Percentiles rank a stretch among this genome's conserved stretches.
Evolutionary conservation across 1,140 invertebrate species (phyloP).

Genomic region (honey bee (Apis mellifera)): Amel_HAv3.1 CM009936.2:17262001-17262500

Average conservation of each 20-base stretch:
- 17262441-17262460: too few relatives aligned
- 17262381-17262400: constrained; percentile 80
- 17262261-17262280: constrained; percentile 66
- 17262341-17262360: constrained; percentile 76
- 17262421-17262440: constrained; percentile 76
- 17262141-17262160: constrained; percentile 82
- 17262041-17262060: constrained; percentile 15
- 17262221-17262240: constrained; percentile 80
- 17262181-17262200: constrained; percentile 82
- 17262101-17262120: constrained; percentile 53
- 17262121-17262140: constrained; percentile 80
- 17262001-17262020: constrained; percentile 42
- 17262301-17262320: constrained; percentile 78
- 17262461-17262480: too few relatives aligned
- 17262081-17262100: constrained; percentile 48
- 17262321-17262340: constrained; percentile 81
- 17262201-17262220: constrained; percentile 82
- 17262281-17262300: constrained; percentile 80
- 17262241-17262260: constrained; percentile 45
- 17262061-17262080: constrained; percentile 29
- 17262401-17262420: constrained; percentile 79
- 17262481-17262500: too few relatives aligned
- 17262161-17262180: constrained; percentile 81
- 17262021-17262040: not conserved
- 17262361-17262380: constrained; percentile 81